A percentile compares a stretch with the other conserved stretches of the same genome.
These are phyloP conservation scores for Drosophila dunni DNA, from an alignment of 1,140 invertebrate species.

Conservation along the genomic window DNA sequence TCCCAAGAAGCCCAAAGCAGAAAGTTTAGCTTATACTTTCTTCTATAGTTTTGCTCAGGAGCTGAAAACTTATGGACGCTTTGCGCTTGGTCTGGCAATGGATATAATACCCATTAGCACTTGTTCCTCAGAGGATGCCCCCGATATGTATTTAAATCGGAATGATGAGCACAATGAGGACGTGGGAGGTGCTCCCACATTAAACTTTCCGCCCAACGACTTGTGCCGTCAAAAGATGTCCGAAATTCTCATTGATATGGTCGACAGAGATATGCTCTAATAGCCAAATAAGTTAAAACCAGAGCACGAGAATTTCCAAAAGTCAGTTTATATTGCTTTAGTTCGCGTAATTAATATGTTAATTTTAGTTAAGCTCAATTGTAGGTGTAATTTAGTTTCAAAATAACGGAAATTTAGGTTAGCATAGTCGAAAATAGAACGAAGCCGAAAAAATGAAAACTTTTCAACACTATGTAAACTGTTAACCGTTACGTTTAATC, in stretches of 20 bases:
- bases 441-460: constrained; percentile 4
- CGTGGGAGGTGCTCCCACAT: constrained; percentile 72
- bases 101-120: constrained; percentile 90
- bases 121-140: constrained; percentile 89
- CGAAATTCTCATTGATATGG: constrained; percentile 87
- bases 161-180: constrained; percentile 50
- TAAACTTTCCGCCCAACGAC: constrained; percentile 85
- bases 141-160: constrained; percentile 87
- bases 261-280: constrained; percentile 85
- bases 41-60: constrained; percentile 87
- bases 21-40: not conserved
- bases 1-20: not conserved
- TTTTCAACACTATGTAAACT: constrained; percentile 33
- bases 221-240: constrained; percentile 87
- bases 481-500: constrained; percentile 45
- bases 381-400: constrained; percentile 28
- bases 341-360: constrained; percentile 19
- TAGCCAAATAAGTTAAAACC: not conserved
- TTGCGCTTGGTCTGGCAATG: constrained; percentile 88
- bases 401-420: constrained; percentile 27
- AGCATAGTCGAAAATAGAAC: constrained; percentile 30
- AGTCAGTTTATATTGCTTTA: constrained; percentile 23
- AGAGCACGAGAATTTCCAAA: not conserved
- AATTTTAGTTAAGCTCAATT: constrained; percentile 48
- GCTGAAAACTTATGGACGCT: constrained; percentile 87